Evolutionary conservation across 2,797 vertebrate genomes (phyloP).

Genomic region (Melanotaenia boesemani): DNA sequence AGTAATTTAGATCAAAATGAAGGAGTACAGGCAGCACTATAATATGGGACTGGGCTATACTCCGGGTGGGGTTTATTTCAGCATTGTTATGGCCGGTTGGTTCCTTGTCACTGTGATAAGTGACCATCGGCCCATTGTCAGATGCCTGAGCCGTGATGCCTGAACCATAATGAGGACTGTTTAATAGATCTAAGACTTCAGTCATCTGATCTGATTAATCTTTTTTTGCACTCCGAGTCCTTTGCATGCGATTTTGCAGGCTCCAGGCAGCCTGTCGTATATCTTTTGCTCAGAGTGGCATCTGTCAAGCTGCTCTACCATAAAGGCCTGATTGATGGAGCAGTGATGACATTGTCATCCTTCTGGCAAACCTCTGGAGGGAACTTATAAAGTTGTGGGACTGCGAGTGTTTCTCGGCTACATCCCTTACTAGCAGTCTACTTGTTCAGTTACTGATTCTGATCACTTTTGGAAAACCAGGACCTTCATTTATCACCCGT

Average conservation of each 20-base stretch:
- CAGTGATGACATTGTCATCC: constrained; percentile 7
- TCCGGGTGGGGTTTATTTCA: no score
- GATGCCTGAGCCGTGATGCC: no score
- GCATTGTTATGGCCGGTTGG: no score
- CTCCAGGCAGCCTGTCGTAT: constrained; percentile 8
- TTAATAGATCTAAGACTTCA: background rate
- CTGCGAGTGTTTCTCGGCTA: background rate
- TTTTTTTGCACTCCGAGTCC: background rate
- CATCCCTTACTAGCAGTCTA: background rate
- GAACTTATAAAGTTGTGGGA: background rate
- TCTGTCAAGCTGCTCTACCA: constrained; percentile 1
- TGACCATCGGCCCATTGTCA: no score
- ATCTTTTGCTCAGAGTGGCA: constrained; percentile 9
- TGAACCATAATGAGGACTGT: no score
- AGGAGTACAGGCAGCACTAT: no score
- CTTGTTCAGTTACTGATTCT: no score
- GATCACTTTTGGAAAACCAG: no score
- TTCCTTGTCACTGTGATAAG: no score
- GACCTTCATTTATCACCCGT: no score
- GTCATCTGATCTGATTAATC: background rate
- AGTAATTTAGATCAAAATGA: no score
- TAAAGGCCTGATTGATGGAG: constrained; percentile 11
- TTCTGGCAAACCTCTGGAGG: constrained; percentile 1
- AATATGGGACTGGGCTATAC: no score
- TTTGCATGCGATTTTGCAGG: background rate